phyloP scores from a whole-genome alignment of 1,140 invertebrate species.

The Leptinotarsa undecemlineata region DNA sequence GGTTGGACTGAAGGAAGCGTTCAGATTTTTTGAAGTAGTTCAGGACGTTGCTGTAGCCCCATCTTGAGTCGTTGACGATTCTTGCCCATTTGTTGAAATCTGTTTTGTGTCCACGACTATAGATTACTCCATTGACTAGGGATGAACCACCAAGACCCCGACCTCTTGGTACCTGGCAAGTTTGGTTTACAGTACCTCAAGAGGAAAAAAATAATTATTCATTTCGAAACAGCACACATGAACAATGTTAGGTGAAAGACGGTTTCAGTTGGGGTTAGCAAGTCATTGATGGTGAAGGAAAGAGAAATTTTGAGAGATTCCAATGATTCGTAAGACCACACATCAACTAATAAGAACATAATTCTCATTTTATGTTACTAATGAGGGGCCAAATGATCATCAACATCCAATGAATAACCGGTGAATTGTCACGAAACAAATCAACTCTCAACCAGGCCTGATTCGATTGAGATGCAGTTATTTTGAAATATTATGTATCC shows the following conservation, averaged over 20 bases:
- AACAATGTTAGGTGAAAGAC: not conserved
- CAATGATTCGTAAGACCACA: not conserved
- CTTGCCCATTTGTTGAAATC: slow-evolving; percentile 73
- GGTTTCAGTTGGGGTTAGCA: not conserved
- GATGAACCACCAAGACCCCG: slow-evolving; percentile 74
- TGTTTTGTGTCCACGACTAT: slow-evolving; percentile 63
- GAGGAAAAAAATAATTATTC: slow-evolving; percentile 46
- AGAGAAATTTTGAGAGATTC: not conserved
- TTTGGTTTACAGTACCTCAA: slow-evolving; percentile 35
- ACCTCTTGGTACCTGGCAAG: slow-evolving; percentile 61
- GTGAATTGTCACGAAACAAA: no score
- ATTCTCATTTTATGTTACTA: no score
- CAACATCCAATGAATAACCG: no score
- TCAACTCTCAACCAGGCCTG: no score
- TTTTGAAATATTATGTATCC: no score
- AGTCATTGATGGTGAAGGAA: not conserved
- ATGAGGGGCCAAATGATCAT: no score
- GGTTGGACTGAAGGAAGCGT: slow-evolving; percentile 36
- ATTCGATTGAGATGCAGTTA: no score
- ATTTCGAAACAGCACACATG: not conserved
- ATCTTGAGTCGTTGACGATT: slow-evolving; percentile 63
- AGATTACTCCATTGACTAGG: slow-evolving; percentile 68
- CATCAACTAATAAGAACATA: not conserved
- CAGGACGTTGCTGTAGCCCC: slow-evolving; percentile 67
- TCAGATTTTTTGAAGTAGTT: slow-evolving; percentile 63